These are phyloP conservation scores for Corythornis cristatus DNA, from an alignment of 2,113 vertebrate genomes.

Conservation along the genomic window DNA sequence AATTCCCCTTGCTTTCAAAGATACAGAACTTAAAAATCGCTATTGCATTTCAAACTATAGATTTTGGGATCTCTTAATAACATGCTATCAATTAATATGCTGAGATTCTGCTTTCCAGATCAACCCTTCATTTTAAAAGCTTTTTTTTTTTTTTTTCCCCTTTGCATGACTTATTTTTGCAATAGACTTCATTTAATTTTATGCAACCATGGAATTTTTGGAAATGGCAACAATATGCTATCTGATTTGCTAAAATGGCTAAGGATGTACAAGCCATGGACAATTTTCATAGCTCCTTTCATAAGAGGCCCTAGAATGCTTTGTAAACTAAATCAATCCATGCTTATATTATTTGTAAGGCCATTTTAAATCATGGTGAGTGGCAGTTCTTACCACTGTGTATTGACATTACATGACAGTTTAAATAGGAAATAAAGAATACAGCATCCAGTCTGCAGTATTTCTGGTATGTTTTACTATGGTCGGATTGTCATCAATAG, in stretches of 20 bases:
- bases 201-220: background rate
- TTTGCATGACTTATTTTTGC: background rate
- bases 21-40: background rate
- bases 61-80: background rate
- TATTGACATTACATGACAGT: fast-evolving
- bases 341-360: background rate
- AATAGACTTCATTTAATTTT: background rate
- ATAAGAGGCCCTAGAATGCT: background rate
- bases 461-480: background rate
- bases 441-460: background rate
- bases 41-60: background rate
- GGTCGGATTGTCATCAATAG: background rate
- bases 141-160: background rate
- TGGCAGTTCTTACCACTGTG: background rate
- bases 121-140: background rate
- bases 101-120: background rate
- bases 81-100: background rate
- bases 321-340: background rate
- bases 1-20: background rate
- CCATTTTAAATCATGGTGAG: background rate
- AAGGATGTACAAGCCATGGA: background rate
- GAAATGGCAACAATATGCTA: background rate
- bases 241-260: background rate
- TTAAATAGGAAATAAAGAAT: background rate
- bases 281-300: background rate